Percentiles rank a stretch among this genome's conserved stretches.
Evolutionary conservation across 1,140 invertebrate genomes (phyloP).

Genomic region (Brachionus asplanchnoidis): DNA sequence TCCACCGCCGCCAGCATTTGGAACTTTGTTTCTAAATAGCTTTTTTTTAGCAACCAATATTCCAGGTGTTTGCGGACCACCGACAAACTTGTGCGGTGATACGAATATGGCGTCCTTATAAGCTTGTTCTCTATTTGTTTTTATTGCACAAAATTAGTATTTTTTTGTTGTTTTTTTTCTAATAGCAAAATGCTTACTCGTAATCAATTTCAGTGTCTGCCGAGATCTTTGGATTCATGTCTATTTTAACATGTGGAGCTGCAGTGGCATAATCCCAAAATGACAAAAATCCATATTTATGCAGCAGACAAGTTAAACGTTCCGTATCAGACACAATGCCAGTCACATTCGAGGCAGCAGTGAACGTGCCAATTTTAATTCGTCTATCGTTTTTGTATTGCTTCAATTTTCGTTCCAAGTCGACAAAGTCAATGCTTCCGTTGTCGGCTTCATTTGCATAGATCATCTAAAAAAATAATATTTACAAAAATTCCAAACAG

Average conservation of each 20-base stretch:
- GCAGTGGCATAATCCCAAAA: conserved; percentile 84
- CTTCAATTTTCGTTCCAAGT: conserved; percentile 64
- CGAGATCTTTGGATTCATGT: conserved; percentile 71
- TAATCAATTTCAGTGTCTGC: conserved; percentile 36
- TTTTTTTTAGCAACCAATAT: conserved; percentile 66
- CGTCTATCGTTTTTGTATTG: conserved; percentile 45
- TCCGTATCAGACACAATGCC: conserved; percentile 79
- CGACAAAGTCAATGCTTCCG: conserved; percentile 71
- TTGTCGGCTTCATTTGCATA: conserved; percentile 70
- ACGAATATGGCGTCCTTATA: conserved; percentile 85
- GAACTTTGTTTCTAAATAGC: conserved; percentile 61
- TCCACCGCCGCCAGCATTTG: conserved; percentile 63
- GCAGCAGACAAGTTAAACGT: conserved; percentile 72
- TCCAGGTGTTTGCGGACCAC: conserved; percentile 77
- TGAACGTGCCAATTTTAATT: conserved; percentile 76
- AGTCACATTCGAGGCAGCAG: conserved; percentile 79
- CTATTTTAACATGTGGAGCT: conserved; percentile 71
- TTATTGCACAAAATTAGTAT: no score
- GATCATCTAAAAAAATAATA: conserved; percentile 63
- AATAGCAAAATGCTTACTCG: neutral
- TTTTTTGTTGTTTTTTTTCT: neutral
- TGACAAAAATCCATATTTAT: conserved; percentile 73
- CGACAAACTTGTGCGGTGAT: conserved; percentile 82
- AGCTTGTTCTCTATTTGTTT: conserved; percentile 58
- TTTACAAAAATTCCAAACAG: neutral